phyloP scores from a whole-genome alignment of 2,888 invertebrate genomes.

The Pherbina coryleti region DNA sequence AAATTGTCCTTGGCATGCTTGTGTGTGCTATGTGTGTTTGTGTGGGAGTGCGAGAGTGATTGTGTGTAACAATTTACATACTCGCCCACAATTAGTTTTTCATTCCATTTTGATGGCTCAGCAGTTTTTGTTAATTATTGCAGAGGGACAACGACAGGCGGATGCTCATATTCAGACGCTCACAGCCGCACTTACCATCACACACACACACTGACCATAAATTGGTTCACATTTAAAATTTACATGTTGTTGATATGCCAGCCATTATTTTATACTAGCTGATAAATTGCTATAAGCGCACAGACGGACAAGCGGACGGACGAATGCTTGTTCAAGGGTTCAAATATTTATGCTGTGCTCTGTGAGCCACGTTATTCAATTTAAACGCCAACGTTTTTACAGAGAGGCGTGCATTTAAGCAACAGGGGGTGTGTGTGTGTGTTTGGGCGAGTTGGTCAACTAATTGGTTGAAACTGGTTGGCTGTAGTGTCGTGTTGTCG shows the following conservation, averaged over 20 bases:
- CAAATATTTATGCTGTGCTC: not conserved
- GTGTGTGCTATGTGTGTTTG: not conserved
- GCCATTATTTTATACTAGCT: slow-evolving; percentile 4
- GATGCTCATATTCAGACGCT: not conserved
- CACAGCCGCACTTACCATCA: not conserved
- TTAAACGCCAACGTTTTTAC: not conserved
- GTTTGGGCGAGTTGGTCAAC: not conserved
- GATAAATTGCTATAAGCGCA: slow-evolving; percentile 18
- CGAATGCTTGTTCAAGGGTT: not conserved
- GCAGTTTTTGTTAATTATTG: slow-evolving; percentile 25
- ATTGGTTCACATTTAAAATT: slow-evolving; percentile 25
- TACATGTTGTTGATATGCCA: slow-evolving; percentile 21
- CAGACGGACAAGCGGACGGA: not conserved
- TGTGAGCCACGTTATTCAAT: slow-evolving; percentile 25
- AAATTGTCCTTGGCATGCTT: not conserved
- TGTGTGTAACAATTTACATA: not conserved
- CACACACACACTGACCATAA: not conserved
- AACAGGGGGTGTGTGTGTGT: not conserved
- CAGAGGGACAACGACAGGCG: not conserved
- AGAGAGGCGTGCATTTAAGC: not conserved
- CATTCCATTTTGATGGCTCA: slow-evolving; percentile 22
- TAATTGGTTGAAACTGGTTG: slow-evolving; percentile 6
- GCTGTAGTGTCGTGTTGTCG: not conserved
- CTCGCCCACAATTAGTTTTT: slow-evolving; percentile 19
- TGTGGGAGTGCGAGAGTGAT: not conserved